These are phyloP conservation scores for Theropithecus gelada DNA, from an alignment of 2,113 vertebrate genomes.

Conservation along the genomic window DNA sequence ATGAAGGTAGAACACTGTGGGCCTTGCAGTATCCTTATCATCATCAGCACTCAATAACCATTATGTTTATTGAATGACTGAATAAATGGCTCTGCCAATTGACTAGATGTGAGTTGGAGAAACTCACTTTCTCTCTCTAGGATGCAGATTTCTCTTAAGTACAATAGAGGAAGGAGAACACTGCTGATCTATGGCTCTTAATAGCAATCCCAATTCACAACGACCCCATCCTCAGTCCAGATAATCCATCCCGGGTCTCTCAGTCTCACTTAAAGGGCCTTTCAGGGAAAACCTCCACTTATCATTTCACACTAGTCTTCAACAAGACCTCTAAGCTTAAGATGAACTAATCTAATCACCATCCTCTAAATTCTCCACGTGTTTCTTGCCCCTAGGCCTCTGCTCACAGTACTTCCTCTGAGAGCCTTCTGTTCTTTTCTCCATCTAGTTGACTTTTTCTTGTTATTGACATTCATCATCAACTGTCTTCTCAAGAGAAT, in stretches of 20 bases:
- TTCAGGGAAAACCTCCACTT: background rate
- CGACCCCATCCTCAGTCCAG: accelerated
- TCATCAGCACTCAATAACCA: background rate
- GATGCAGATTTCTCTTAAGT: background rate
- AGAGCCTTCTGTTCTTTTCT: background rate
- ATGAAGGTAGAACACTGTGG: background rate
- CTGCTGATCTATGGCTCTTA: background rate
- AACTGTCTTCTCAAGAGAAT: background rate
- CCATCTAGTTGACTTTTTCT: background rate
- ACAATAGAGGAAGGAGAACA: background rate
- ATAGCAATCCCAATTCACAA: background rate
- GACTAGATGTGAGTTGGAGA: background rate
- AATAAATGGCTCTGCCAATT: background rate
- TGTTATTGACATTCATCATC: background rate
- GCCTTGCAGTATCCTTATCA: background rate
- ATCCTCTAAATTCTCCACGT: background rate
- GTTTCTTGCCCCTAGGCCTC: background rate
- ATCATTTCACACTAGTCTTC: background rate
- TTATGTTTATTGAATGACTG: background rate
- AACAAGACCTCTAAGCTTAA: background rate
- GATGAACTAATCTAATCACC: background rate
- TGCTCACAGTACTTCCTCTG: background rate
- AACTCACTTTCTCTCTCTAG: background rate
- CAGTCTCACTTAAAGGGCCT: background rate
- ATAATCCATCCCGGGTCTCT: background rate